Evolutionary conservation across 2,113 vertebrate species (phyloP), one percentile per base, ranked within the genome.

Genomic region (Neoarius graeffei): DNA sequence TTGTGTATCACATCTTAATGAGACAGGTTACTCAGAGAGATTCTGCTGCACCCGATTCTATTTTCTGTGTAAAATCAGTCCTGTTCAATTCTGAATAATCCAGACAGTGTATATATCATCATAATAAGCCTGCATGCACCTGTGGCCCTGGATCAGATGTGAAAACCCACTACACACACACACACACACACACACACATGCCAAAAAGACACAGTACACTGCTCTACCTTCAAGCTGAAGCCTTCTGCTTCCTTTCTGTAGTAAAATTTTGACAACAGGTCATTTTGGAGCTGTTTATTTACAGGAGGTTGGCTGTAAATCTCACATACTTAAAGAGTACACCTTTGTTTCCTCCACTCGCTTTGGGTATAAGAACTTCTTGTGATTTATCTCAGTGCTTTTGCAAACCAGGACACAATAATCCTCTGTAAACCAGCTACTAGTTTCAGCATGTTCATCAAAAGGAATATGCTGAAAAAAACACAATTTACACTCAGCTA

Each of bases 31-130:
- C 54, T 86, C 35, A 30, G 25, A 54, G 23, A 85, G 35, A 67
- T 10, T 59, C 69, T 20, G 69, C 79, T 90, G 71, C n/a, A 67
- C 7, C 23, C 42, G 60, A 62, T 69, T 88, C 54, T 69, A 62
- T 69, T 88, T 71, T 1, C 20, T 71, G 80, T 86, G 77, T 88
- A 86, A 74, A 90, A 88, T 83, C 69, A 85, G 42, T 79, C n/a
- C 83, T 80, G 85, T 67, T 88, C 71, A 59, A n/a, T 82, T 71
- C 80, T 62, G 42, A 90, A 86, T 80, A 90, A 88, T 71, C n/a
- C 84, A 90, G 42, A 35, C 62, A 88, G 30, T 86, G 54, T 79
- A 30, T 89, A 66, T 60, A 80, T 85, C 62, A 85, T 82, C n/a
- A 87, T 85, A 69, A 87, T 60, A 73, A 52, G 20, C 69, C 20